These are phyloP conservation scores for Nannoperca obscura DNA, from an alignment of 2,797 vertebrate species.

Conservation along the genomic window DNA sequence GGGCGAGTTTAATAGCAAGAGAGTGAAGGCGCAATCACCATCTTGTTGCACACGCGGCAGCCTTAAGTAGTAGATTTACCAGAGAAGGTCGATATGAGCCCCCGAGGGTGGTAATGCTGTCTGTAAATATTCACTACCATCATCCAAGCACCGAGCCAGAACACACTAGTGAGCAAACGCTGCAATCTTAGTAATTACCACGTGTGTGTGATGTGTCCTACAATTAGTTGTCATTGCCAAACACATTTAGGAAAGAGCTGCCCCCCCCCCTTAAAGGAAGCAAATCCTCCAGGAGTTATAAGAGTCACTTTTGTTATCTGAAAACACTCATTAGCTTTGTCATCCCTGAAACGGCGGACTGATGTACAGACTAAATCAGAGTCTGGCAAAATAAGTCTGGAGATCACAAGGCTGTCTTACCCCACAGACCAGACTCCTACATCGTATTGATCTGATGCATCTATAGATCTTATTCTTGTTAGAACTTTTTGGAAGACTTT, in stretches of 20 bases:
- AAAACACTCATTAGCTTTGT: slow-evolving; percentile 48
- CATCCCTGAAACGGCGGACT: slow-evolving; percentile 12
- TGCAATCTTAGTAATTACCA: slow-evolving; percentile 24
- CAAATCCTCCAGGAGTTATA: slow-evolving; percentile 8
- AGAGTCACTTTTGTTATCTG: slow-evolving; percentile 33
- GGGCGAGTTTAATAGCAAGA: slow-evolving; percentile 24
- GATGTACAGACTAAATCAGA: slow-evolving; percentile 33
- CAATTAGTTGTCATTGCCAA: slow-evolving; percentile 45
- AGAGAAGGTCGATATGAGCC: slow-evolving; percentile 55
- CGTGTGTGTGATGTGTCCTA: slow-evolving; percentile 24
- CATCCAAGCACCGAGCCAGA: slow-evolving; percentile 41
- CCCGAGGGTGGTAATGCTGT: slow-evolving; percentile 23
- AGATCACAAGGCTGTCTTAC: slow-evolving; percentile 41
- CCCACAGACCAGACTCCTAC: slow-evolving; percentile 24
- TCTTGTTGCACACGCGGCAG: slow-evolving; percentile 40
- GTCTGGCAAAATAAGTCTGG: slow-evolving; percentile 23
- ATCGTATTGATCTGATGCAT: slow-evolving; percentile 48
- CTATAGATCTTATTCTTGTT: slow-evolving; percentile 23
- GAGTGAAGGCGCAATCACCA: slow-evolving; percentile 43
- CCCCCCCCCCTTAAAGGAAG: background rate
- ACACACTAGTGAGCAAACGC: slow-evolving; percentile 16
- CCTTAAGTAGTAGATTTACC: slow-evolving; percentile 57
- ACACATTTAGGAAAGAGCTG: slow-evolving; percentile 13
- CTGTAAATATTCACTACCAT: slow-evolving; percentile 39
- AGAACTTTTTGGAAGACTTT: background rate